Evolutionary conservation across 2,888 invertebrate genomes (phyloP).

Genomic region (Peribatodes rhomboidaria): DNA sequence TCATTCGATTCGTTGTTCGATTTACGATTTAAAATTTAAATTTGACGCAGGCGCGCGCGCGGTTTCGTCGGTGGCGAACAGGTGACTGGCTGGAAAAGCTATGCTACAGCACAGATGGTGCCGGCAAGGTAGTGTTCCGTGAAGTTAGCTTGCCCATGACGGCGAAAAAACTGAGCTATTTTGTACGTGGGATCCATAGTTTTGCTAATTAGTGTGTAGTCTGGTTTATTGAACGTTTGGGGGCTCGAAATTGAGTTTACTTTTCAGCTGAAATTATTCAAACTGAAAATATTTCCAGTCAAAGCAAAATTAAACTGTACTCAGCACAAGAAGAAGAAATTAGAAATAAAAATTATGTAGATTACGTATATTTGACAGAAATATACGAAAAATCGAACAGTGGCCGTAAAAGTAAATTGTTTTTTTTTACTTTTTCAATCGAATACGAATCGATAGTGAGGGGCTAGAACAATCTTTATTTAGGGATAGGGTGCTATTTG

Average conservation of each 20-base stretch:
- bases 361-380: no score
- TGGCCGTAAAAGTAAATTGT: no score
- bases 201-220: slow-evolving; percentile 38
- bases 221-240: background rate
- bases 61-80: slow-evolving; percentile 74
- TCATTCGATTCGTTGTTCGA: slow-evolving; percentile 61
- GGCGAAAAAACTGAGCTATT: slow-evolving; percentile 63
- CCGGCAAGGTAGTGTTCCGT: slow-evolving; percentile 31
- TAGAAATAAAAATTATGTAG: no score
- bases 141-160: slow-evolving; percentile 68
- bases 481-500: no score
- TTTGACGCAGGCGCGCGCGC: slow-evolving; percentile 69
- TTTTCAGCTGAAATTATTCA: background rate
- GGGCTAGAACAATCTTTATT: no score
- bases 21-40: slow-evolving; percentile 58
- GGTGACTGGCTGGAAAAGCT: slow-evolving; percentile 74
- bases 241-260: background rate
- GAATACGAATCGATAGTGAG: no score
- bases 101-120: slow-evolving; percentile 27
- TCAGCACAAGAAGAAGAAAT: no score
- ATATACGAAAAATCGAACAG: no score
- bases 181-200: slow-evolving; percentile 65
- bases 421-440: no score
- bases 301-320: background rate
- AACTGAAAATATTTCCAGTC: no score